These are phyloP conservation scores for Liposcelis brunnea DNA, from an alignment of 2,888 invertebrate species.

Conservation along the genomic window DNA sequence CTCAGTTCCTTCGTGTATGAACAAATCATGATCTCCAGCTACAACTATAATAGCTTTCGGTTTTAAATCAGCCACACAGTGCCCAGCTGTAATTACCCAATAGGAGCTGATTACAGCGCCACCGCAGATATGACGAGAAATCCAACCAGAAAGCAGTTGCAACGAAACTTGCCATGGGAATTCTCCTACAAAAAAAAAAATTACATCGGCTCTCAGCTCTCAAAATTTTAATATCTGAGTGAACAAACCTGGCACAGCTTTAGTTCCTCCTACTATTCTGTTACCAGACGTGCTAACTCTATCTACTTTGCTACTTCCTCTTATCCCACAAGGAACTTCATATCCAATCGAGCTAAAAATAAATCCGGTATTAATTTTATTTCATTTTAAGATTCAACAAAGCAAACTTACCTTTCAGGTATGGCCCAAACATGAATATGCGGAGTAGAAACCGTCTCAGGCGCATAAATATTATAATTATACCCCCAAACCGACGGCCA, in stretches of 20 bases:
- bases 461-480: too few species aligned
- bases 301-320: background rate
- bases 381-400: too few species aligned
- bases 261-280: constrained; percentile 17
- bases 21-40: constrained; percentile 22
- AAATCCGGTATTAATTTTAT: too few species aligned
- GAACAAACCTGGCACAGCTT: constrained; percentile 15
- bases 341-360: constrained; percentile 4
- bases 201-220: too few species aligned
- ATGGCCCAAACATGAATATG: too few species aligned
- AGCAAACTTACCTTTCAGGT: too few species aligned
- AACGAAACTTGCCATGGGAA: constrained; percentile 23
- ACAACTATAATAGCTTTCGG: constrained; percentile 19
- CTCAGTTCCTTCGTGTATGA: constrained; percentile 19
- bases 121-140: constrained; percentile 20
- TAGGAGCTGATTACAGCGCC: constrained; percentile 19
- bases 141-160: constrained; percentile 16
- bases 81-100: constrained; percentile 21
- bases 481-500: too few species aligned
- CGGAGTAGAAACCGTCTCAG: too few species aligned
- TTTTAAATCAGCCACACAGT: constrained; percentile 19
- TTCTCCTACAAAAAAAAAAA: constrained; percentile 18
- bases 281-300: background rate
- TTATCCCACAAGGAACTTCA: constrained; percentile 3
- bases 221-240: too few species aligned